Evolutionary conservation across 2,888 invertebrate species (phyloP).

Genomic region (Nomada lathburiana): DNA sequence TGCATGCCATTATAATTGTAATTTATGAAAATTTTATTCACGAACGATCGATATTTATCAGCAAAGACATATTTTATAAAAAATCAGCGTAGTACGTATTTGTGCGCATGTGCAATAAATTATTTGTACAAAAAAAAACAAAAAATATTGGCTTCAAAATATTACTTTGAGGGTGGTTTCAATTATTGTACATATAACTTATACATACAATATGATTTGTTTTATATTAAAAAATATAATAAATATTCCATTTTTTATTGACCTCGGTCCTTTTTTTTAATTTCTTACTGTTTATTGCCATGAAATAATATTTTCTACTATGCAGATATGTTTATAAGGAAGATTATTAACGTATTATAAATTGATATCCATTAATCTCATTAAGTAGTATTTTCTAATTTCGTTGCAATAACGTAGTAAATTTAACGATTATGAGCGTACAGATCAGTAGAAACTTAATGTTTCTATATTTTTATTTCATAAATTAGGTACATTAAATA

Average conservation of each 20-base stretch:
- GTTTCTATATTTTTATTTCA: constrained; percentile 16
- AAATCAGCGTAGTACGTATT: constrained; percentile 55
- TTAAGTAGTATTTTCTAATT: not conserved
- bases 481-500: constrained; percentile 20
- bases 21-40: constrained; percentile 59
- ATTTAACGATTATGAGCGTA: not conserved
- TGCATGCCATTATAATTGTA: constrained; percentile 56
- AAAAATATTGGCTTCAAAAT: constrained; percentile 66
- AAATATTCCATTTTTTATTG: constrained; percentile 75
- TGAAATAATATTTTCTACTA: not conserved
- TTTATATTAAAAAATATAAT: constrained; percentile 77
- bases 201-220: constrained; percentile 79
- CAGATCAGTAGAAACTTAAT: not conserved
- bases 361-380: not conserved
- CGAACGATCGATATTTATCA: constrained; percentile 47
- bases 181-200: constrained; percentile 82
- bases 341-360: not conserved
- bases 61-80: constrained; percentile 64
- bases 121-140: constrained; percentile 57
- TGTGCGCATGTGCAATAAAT: constrained; percentile 74
- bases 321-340: constrained; percentile 2
- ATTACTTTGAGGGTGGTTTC: constrained; percentile 79
- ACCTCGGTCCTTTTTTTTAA: constrained; percentile 60
- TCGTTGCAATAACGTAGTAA: not conserved
- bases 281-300: constrained; percentile 13